phyloP scores from a whole-genome alignment of 2,113 vertebrate genomes.

The Carassius auratus region DNA sequence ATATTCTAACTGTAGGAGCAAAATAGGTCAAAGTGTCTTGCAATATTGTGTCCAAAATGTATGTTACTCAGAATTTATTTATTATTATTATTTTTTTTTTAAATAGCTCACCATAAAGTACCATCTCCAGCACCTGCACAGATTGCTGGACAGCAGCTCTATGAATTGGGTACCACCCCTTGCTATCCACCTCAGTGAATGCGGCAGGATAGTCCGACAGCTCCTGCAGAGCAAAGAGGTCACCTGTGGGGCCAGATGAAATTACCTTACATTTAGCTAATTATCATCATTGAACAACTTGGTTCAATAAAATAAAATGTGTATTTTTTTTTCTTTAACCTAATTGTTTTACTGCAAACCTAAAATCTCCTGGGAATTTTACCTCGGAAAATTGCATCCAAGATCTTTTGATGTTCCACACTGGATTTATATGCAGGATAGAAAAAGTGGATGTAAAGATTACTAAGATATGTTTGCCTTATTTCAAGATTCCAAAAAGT shows the following conservation, averaged over 20 bases:
- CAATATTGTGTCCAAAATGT: neutral
- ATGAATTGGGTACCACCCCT: constrained; percentile 83
- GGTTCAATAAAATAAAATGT: neutral
- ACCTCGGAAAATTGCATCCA: constrained; percentile 81
- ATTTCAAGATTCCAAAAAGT: constrained; percentile 60
- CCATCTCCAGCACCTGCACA: constrained; percentile 79
- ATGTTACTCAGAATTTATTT: too few relatives aligned
- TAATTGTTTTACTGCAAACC: neutral
- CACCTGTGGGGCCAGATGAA: constrained; percentile 68
- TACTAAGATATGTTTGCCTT: neutral
- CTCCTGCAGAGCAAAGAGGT: constrained; percentile 78
- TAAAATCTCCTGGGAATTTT: constrained; percentile 34
- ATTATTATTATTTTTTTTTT: neutral
- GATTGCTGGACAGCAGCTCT: constrained; percentile 75
- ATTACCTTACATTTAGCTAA: neutral
- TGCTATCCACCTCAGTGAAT: constrained; percentile 82
- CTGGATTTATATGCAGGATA: constrained; percentile 57
- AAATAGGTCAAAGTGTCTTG: neutral
- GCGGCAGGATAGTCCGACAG: constrained; percentile 75
- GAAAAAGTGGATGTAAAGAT: constrained; percentile 6
- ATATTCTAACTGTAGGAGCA: neutral
- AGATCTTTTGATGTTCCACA: constrained; percentile 78
- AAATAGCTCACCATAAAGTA: constrained; percentile 78
- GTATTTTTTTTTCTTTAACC: neutral
- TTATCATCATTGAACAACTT: neutral